Conservation (phyloP, 2,113 vertebrate species). For the Etheostoma cragini region DNA sequence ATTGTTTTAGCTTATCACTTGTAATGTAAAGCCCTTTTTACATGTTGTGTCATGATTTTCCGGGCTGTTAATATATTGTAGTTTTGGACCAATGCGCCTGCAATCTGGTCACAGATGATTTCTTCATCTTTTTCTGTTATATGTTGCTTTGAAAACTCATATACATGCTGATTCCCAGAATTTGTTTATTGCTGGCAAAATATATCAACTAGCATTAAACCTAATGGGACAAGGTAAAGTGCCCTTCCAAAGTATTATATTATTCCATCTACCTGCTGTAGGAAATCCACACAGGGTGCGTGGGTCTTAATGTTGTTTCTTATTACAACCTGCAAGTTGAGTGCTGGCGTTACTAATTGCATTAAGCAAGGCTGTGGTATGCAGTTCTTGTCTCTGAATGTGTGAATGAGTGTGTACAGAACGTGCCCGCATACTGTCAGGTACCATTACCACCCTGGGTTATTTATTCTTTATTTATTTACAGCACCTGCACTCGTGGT, state of each 20-base stretch:
- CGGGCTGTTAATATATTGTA: background rate
- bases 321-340: background rate
- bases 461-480: constrained; percentile 34
- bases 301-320: background rate
- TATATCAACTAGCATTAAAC: constrained; percentile 3
- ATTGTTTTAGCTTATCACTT: background rate
- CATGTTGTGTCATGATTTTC: background rate
- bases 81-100: constrained; percentile 12
- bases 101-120: constrained; percentile 15
- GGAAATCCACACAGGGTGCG: background rate
- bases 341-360: constrained; percentile 23
- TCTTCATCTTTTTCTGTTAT: background rate
- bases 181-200: constrained; percentile 2
- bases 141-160: constrained; percentile 18
- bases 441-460: constrained; percentile 2
- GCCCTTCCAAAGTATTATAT: background rate
- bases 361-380: constrained; percentile 9
- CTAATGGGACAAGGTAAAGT: background rate
- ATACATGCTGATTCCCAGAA: background rate
- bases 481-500: constrained; percentile 90
- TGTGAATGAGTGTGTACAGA: constrained; percentile 12
- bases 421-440: constrained; percentile 24
- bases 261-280: background rate
- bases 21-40: background rate
- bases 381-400: constrained; percentile 3